phyloP scores from a whole-genome alignment of 2,888 invertebrate species.

The Serrognathus titanus region DNA sequence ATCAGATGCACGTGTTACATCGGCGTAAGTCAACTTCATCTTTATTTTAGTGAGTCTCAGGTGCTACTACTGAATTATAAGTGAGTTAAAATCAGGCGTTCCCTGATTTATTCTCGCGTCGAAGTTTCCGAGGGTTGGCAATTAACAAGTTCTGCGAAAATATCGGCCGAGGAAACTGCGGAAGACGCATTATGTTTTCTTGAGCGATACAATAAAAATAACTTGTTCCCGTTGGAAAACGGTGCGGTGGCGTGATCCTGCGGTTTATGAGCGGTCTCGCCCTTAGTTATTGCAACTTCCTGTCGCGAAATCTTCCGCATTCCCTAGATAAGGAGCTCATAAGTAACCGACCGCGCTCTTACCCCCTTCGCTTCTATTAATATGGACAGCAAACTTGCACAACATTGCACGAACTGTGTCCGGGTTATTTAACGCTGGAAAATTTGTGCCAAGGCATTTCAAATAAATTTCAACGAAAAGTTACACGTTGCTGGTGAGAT shows the following conservation, averaged over 20 bases:
- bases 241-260: slow-evolving; percentile 12
- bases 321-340: slow-evolving; percentile 26
- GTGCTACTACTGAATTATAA: neutral
- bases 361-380: neutral
- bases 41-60: neutral
- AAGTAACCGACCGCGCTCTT: slow-evolving; percentile 7
- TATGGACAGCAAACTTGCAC: slow-evolving; percentile 1
- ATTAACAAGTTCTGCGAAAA: too few relatives aligned
- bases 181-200: too few relatives aligned
- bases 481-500: too few relatives aligned
- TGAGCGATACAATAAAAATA: too few relatives aligned
- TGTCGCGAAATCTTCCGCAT: slow-evolving; percentile 26
- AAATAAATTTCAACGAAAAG: too few relatives aligned
- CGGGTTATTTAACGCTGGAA: neutral
- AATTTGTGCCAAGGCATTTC: neutral
- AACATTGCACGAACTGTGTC: neutral
- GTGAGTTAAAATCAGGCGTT: slow-evolving; percentile 1
- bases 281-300: slow-evolving; percentile 27
- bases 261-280: slow-evolving; percentile 24
- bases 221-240: too few relatives aligned
- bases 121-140: too few relatives aligned
- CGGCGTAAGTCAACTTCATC: neutral
- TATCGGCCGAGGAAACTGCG: too few relatives aligned
- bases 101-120: slow-evolving; percentile 1
- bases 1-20: slow-evolving; percentile 15